These are phyloP conservation scores for Catocala fraxini DNA, from an alignment of 2,888 invertebrate genomes.

Conservation along the genomic window DNA sequence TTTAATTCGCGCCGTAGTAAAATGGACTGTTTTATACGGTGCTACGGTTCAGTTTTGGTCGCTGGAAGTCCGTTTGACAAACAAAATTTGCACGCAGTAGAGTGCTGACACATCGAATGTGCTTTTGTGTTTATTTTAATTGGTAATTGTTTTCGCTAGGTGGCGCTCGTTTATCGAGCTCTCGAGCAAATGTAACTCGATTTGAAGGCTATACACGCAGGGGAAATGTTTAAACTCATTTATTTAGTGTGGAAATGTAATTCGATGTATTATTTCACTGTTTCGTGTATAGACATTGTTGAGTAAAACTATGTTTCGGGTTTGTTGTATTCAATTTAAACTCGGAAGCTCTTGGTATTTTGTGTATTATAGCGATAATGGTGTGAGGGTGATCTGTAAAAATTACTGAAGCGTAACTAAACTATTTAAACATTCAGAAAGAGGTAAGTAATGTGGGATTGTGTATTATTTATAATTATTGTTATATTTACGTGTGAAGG, in stretches of 20 bases:
- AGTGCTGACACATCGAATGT: conserved; percentile 62
- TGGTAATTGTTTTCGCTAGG: conserved; percentile 52
- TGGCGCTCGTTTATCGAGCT: conserved; percentile 37
- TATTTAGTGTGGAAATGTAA: conserved; percentile 15
- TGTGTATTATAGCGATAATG: background rate
- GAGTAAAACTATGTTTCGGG: conserved; percentile 8
- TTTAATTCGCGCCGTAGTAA: conserved; percentile 50
- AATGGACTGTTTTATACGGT: conserved; percentile 37
- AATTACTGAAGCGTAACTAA: background rate
- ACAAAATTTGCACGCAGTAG: conserved; percentile 60
- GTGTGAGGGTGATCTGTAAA: background rate
- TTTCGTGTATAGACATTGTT: conserved; percentile 6
- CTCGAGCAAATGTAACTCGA: conserved; percentile 34
- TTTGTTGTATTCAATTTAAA: conserved; percentile 11
- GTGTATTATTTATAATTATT: too few species aligned
- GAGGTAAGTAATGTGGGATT: background rate
- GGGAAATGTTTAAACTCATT: conserved; percentile 32
- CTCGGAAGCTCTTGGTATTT: conserved; percentile 4
- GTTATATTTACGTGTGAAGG: too few species aligned
- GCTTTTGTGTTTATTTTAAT: conserved; percentile 62
- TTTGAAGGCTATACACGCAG: conserved; percentile 29
- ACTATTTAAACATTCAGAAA: background rate
- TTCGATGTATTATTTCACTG: conserved; percentile 8
- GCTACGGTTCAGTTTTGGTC: conserved; percentile 47
- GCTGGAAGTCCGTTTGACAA: conserved; percentile 42